These are phyloP conservation scores for Lepidostoma basale DNA, from an alignment of 1,140 invertebrate genomes.

Conservation along the genomic window DNA sequence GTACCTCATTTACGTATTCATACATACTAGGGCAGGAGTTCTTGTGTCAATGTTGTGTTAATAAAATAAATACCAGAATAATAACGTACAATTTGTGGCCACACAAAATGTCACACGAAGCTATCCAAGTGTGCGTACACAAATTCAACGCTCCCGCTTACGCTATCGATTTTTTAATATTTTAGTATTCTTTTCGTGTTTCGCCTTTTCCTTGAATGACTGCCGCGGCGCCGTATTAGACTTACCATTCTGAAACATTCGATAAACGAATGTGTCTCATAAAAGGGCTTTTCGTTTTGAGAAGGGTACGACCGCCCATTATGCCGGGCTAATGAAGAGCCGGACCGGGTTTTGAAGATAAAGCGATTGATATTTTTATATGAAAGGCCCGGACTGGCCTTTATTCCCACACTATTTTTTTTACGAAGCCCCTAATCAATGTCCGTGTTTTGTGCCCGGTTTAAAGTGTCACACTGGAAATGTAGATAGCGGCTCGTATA, in stretches of 20 bases:
- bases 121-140: too few relatives aligned
- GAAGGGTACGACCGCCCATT: conserved; percentile 20
- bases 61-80: too few relatives aligned
- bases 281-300: conserved; percentile 32
- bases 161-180: conserved; percentile 2
- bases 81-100: too few relatives aligned
- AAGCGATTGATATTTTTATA: conserved; percentile 27
- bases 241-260: conserved; percentile 14
- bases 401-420: not conserved
- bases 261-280: conserved; percentile 37
- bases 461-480: not conserved
- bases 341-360: conserved; percentile 22
- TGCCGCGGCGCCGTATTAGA: conserved; percentile 1
- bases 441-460: conserved; percentile 7
- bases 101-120: too few relatives aligned
- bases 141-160: too few relatives aligned
- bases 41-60: too few relatives aligned
- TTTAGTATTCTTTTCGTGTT: conserved; percentile 17
- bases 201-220: not conserved
- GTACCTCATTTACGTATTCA: too few relatives aligned
- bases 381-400: not conserved
- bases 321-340: conserved; percentile 23
- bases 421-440: conserved; percentile 12
- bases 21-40: too few relatives aligned
- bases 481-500: not conserved